Evolutionary conservation across 2,113 vertebrate genomes (phyloP).

Genomic region (Capra hircus): DNA sequence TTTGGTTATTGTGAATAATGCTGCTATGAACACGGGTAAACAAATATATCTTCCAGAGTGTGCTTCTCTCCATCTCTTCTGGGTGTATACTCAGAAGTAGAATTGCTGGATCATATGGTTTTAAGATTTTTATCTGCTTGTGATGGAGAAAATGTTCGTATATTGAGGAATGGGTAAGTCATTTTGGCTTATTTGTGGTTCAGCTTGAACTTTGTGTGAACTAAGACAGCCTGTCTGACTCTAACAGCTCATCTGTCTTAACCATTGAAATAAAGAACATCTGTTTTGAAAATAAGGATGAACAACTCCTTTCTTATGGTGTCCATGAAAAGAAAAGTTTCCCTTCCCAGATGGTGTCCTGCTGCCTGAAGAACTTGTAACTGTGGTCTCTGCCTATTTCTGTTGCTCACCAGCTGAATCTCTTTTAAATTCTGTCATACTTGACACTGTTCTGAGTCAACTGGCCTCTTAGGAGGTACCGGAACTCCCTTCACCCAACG

Average conservation of each 20-base stretch:
- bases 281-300: not conserved
- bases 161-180: not conserved
- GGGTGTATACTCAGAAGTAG: not conserved
- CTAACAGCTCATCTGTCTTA: not conserved
- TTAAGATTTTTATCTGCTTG: not conserved
- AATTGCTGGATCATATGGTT: not conserved
- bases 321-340: not conserved
- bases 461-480: not conserved
- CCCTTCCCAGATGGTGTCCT: not conserved
- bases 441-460: not conserved
- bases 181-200: not conserved
- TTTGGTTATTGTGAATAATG: not conserved
- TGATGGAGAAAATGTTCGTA: not conserved
- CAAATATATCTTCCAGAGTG: not conserved
- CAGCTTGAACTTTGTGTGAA: not conserved
- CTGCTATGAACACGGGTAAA: not conserved
- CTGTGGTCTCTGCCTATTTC: not conserved
- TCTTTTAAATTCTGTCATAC: not conserved
- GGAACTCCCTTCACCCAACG: not conserved
- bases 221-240: not conserved
- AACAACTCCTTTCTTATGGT: not conserved
- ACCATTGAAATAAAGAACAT: not conserved
- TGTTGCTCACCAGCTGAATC: not conserved
- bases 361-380: not conserved
- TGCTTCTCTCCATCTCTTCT: not conserved